Percentiles rank a stretch among this genome's conserved stretches.
These are phyloP conservation scores for Vultur gryphus DNA, from an alignment of 2,797 vertebrate species.

Conservation along the genomic window DNA sequence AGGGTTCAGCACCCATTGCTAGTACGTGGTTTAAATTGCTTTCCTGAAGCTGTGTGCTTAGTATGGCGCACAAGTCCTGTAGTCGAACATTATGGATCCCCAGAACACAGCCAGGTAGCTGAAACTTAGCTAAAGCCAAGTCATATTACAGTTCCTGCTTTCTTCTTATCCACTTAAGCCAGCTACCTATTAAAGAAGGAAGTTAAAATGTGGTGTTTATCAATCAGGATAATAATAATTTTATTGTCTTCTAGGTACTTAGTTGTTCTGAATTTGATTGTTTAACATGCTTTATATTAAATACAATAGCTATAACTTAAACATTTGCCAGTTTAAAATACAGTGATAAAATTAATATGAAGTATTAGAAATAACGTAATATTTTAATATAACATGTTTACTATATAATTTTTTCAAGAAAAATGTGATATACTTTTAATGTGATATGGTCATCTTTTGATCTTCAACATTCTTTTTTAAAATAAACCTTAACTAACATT, in stretches of 20 bases:
- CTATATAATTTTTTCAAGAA: not conserved
- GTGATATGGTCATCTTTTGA: not conserved
- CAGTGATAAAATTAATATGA: not conserved
- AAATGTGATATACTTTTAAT: not conserved
- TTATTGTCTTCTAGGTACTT: not conserved
- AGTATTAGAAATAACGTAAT: not conserved
- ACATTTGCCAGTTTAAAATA: not conserved
- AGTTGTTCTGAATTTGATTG: not conserved
- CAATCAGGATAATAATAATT: not conserved
- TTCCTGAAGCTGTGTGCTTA: not conserved
- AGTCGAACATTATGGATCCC: not conserved
- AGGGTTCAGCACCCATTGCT: not conserved
- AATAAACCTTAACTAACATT: not conserved
- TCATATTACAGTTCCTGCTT: not conserved
- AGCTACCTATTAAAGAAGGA: not conserved
- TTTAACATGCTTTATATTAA: not conserved
- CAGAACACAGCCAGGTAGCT: not conserved
- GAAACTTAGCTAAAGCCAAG: not conserved
- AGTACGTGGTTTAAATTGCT: not conserved
- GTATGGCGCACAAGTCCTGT: not conserved
- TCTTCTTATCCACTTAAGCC: not conserved
- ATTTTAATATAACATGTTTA: not conserved
- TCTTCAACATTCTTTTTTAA: not conserved
- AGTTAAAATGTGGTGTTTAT: not conserved
- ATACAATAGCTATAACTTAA: not conserved